Percentiles rank a stretch among this genome's conserved stretches.
Conservation (phyloP, 2,797 vertebrate species). For the Meda fulgida region DNA sequence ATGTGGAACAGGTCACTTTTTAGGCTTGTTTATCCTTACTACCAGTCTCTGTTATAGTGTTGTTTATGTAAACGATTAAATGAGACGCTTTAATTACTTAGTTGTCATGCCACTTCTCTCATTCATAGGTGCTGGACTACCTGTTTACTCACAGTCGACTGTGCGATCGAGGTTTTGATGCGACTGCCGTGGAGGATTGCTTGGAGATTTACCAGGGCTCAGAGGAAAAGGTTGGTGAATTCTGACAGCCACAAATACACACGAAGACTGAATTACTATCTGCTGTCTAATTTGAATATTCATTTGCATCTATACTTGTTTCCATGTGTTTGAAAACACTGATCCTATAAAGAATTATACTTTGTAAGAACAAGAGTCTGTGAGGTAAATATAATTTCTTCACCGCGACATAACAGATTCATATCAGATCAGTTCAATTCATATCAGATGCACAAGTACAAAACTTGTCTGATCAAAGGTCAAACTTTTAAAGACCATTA, state of each 20-base stretch:
- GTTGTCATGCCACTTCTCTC: not conserved
- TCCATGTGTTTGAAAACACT: not conserved
- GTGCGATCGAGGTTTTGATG: conserved; percentile 95
- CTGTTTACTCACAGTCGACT: conserved; percentile 91
- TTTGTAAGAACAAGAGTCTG: not conserved
- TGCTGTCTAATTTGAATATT: not conserved
- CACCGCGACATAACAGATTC: too few relatives aligned
- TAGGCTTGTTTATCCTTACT: not conserved
- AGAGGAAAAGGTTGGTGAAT: conserved; percentile 90
- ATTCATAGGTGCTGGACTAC: conserved; percentile 91
- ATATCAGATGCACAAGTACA: too few relatives aligned
- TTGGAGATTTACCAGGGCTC: conserved; percentile 96
- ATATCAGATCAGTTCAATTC: too few relatives aligned
- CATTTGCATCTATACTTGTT: not conserved
- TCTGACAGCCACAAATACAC: conserved; percentile 9
- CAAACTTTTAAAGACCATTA: too few relatives aligned
- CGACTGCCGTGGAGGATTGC: conserved; percentile 92
- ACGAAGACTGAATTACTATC: not conserved
- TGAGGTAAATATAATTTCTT: not conserved
- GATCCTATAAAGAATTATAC: not conserved
- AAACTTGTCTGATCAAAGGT: too few relatives aligned
- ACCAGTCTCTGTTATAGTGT: not conserved
- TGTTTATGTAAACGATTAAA: not conserved
- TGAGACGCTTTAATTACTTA: not conserved
- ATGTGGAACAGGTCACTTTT: conserved; percentile 90